Conservation (phyloP, 2,888 invertebrate genomes). For the Drosophila meridionalis region DNA sequence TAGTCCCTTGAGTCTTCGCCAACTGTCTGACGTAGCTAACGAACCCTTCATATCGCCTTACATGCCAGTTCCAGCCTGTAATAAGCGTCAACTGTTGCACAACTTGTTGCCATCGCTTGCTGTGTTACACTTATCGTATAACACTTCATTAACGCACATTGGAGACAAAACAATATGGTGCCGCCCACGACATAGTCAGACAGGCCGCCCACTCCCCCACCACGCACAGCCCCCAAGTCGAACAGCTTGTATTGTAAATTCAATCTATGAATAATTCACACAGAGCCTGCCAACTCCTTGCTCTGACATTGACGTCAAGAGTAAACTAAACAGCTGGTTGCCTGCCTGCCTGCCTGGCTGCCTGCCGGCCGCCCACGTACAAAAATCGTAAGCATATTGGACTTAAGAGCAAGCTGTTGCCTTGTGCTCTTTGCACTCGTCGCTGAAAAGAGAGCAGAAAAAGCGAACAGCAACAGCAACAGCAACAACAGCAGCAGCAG, state of each 20-base stretch:
- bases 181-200: slow-evolving; percentile 57
- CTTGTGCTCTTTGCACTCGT: slow-evolving; percentile 30
- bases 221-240: not conserved
- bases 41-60: slow-evolving; percentile 15
- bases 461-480: slow-evolving; percentile 14
- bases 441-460: slow-evolving; percentile 42
- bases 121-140: slow-evolving; percentile 70
- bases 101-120: slow-evolving; percentile 54
- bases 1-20: not conserved
- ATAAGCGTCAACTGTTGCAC: slow-evolving; percentile 68
- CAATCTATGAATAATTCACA: slow-evolving; percentile 74
- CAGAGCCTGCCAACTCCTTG: slow-evolving; percentile 58
- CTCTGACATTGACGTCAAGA: slow-evolving; percentile 15
- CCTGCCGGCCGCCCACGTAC: slow-evolving; percentile 62
- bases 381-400: slow-evolving; percentile 8
- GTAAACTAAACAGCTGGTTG: slow-evolving; percentile 13
- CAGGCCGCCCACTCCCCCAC: not conserved
- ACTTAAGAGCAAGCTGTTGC: slow-evolving; percentile 45
- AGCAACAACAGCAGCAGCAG: not conserved
- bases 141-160: slow-evolving; percentile 66
- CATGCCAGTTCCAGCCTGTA: slow-evolving; percentile 18
- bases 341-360: slow-evolving; percentile 51
- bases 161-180: slow-evolving; percentile 65
- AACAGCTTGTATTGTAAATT: slow-evolving; percentile 53
- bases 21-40: slow-evolving; percentile 15